These are phyloP conservation scores for Mantis religiosa DNA, from an alignment of 2,888 invertebrate species.

Conservation along the genomic window DNA sequence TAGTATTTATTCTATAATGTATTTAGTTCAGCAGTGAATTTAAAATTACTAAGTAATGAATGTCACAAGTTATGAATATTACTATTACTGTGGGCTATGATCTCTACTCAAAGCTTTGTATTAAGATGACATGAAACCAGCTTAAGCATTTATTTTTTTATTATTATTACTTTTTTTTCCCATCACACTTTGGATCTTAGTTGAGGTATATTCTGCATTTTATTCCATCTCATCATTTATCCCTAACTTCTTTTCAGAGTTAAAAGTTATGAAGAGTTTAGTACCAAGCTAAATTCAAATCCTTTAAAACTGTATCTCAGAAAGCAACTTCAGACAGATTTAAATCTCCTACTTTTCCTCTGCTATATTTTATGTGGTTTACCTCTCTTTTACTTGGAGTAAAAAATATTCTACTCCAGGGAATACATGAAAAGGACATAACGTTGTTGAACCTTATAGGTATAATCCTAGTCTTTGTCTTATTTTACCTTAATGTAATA, in stretches of 20 bases:
- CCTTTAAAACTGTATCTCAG: background rate
- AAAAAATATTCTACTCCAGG: background rate
- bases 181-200: background rate
- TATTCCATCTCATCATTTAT: background rate
- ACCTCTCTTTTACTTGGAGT: background rate
- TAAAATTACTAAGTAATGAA: background rate
- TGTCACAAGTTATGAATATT: background rate
- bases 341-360: background rate
- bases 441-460: background rate
- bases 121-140: background rate
- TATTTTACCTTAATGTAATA: too few relatives aligned
- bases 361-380: background rate
- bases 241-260: background rate
- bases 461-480: background rate
- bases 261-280: background rate
- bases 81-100: background rate
- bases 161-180: background rate
- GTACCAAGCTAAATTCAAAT: background rate
- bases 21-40: background rate
- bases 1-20: background rate
- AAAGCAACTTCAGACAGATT: background rate
- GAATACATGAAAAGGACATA: background rate
- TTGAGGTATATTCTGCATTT: background rate
- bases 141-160: background rate
- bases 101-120: background rate